phyloP scores from a whole-genome alignment of 1,140 invertebrate genomes.

The Cyphomyrmex costatus region DNA sequence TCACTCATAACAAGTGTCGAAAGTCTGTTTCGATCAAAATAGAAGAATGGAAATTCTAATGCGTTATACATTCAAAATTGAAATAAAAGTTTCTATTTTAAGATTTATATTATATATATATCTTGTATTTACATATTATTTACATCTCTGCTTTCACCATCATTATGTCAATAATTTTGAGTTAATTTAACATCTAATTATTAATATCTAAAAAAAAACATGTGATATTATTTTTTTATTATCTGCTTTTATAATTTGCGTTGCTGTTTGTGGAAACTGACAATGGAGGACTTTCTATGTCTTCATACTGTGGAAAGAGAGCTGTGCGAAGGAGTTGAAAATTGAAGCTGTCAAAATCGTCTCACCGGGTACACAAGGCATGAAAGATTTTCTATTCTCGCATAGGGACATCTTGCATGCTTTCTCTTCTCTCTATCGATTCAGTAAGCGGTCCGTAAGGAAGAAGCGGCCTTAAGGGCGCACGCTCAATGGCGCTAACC shows the following conservation, averaged over 20 bases:
- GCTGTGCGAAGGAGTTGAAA: constrained; percentile 12
- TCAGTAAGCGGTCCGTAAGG: constrained; percentile 75
- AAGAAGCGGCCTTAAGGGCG: constrained; percentile 80
- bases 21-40: not conserved
- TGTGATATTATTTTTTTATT: not conserved
- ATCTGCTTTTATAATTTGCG: not conserved
- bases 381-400: constrained; percentile 50
- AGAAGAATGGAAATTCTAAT: not conserved
- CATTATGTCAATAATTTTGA: not conserved
- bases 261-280: not conserved
- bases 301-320: not conserved
- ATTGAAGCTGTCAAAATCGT: constrained; percentile 20
- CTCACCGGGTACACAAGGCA: not conserved
- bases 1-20: not conserved
- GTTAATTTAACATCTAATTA: not conserved
- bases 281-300: not conserved
- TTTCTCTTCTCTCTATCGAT: constrained; percentile 79
- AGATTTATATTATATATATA: not conserved
- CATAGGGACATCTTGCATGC: constrained; percentile 71
- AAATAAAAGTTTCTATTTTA: not conserved
- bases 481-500: constrained; percentile 78
- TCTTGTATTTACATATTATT: not conserved
- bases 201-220: not conserved
- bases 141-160: not conserved
- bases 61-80: not conserved